These are phyloP conservation scores for Pyrochroa serraticornis DNA, from an alignment of 2,888 invertebrate genomes.

Conservation along the genomic window DNA sequence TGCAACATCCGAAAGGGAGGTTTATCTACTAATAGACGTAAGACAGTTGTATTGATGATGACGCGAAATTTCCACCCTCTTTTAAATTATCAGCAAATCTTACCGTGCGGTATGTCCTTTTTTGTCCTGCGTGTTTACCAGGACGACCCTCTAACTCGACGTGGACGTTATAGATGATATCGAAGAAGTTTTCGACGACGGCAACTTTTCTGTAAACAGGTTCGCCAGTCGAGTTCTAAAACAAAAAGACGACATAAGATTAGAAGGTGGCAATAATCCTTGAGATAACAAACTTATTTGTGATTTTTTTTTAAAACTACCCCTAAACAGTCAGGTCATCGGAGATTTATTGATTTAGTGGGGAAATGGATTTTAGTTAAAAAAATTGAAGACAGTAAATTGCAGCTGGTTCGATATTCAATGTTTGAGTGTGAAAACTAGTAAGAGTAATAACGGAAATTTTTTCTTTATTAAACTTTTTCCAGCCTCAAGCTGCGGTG, in stretches of 20 bases:
- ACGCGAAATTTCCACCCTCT: not conserved
- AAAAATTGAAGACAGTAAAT: too few relatives aligned
- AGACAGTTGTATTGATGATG: conserved; percentile 1
- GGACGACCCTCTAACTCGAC: conserved; percentile 91
- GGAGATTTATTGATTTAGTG: too few relatives aligned
- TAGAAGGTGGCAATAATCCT: not conserved
- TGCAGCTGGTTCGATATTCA: too few relatives aligned
- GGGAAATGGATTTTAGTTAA: too few relatives aligned
- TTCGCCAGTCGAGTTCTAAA: conserved; percentile 75
- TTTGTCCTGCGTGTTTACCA: conserved; percentile 97
- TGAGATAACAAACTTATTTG: not conserved
- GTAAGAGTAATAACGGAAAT: not conserved
- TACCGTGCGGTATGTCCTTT: conserved; percentile 94
- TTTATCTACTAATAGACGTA: conserved; percentile 18
- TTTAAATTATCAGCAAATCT: conserved; percentile 49
- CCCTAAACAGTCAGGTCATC: too few relatives aligned
- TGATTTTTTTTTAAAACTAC: too few relatives aligned
- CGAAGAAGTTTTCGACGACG: conserved; percentile 96
- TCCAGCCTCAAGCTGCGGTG: not conserved
- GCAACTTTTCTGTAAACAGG: conserved; percentile 90
- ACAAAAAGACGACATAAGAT: conserved; percentile 49
- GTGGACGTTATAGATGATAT: conserved; percentile 95
- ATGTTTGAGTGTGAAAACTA: too few relatives aligned
- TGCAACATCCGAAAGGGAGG: conserved; percentile 23
- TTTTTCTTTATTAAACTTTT: too few relatives aligned